Evolutionary conservation across 1,140 invertebrate species (phyloP).

Genomic region (Panulirus ornatus): DNA sequence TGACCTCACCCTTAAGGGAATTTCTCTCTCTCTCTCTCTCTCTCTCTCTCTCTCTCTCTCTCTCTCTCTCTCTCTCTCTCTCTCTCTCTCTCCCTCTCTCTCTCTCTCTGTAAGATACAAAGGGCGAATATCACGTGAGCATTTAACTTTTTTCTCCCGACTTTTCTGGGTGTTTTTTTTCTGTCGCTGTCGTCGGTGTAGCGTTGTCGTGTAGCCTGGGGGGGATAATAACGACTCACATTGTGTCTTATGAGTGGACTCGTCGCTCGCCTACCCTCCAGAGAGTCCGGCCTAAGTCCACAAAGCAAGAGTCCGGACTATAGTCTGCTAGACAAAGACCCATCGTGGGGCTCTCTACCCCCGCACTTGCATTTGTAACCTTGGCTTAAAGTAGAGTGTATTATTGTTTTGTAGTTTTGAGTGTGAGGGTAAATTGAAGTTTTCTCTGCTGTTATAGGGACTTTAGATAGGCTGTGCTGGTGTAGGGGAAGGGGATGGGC

Average conservation of each 20-base stretch:
- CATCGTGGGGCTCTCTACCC: too few relatives aligned
- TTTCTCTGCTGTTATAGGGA: too few relatives aligned
- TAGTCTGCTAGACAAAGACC: too few relatives aligned
- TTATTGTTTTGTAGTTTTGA: too few relatives aligned
- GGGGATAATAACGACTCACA: background rate
- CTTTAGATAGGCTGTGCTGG: too few relatives aligned
- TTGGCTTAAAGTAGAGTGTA: too few relatives aligned
- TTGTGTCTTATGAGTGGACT: background rate
- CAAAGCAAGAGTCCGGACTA: too few relatives aligned
- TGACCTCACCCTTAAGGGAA: too few relatives aligned
- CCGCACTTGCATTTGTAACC: too few relatives aligned
- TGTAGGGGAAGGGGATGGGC: too few relatives aligned
- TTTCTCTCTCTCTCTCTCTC: background rate
- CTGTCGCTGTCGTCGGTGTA: background rate
- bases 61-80: conserved; percentile 30
- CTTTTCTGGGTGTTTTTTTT: background rate
- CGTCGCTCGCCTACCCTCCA: background rate
- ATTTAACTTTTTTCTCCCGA: background rate
- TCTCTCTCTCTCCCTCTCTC: conserved; percentile 36
- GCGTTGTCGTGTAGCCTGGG: background rate
- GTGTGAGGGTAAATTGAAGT: too few relatives aligned
- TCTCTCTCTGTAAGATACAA: background rate
- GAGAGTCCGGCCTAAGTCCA: too few relatives aligned
- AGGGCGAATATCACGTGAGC: background rate
- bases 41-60: background rate